Evolutionary conservation across 2,797 vertebrate species (phyloP), one percentile per base, ranked within the genome.

Genomic region (Gambelia wislizenii): DNA sequence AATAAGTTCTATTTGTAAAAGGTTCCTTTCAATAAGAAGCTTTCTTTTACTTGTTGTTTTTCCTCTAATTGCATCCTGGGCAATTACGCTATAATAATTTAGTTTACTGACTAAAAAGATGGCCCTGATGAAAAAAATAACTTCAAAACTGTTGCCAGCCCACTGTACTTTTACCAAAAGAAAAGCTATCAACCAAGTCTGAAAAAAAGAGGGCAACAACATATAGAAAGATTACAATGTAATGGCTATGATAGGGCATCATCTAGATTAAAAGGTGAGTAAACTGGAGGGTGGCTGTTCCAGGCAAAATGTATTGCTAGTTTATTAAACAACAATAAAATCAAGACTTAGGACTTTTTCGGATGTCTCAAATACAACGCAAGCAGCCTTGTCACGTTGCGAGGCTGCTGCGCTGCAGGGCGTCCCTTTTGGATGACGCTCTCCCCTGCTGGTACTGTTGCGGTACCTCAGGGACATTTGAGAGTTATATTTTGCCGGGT

Each of bases 281-380:
- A 39, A 61, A 61, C 33, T 61, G 36, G 61, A 42, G n/a, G 20
- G 25, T 80, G 52, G 52, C 6, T 36, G 8, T 56, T 56, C 52
- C 33, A 80, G 20, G 39, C 52, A 80, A n/a, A 59, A 80, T 39
- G n/a, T 87, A 89, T 93, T 93, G 90, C 86, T 89, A 44, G 83
- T 52, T 16, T 93, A 78, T 88, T 95, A 92, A 91, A 94, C 92
- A 39, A 39, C 86, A 0, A 81, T 92, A 83, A 83, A 56, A 69
- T 77, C 33, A 36, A 84, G n/a, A n/a, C n/a, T n/a, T n/a, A n/a
- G n/a, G n/a, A n/a, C n/a, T n/a, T n/a, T n/a, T n/a, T n/a, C n/a
- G n/a, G n/a, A n/a, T n/a, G n/a, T n/a, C n/a, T n/a, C n/a, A n/a
- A n/a, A n/a, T n/a, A n/a, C n/a, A n/a, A n/a, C n/a, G n/a, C n/a